Evolutionary conservation across 2,113 vertebrate species (phyloP).

Genomic region (Telmatochromis brichardi): DNA sequence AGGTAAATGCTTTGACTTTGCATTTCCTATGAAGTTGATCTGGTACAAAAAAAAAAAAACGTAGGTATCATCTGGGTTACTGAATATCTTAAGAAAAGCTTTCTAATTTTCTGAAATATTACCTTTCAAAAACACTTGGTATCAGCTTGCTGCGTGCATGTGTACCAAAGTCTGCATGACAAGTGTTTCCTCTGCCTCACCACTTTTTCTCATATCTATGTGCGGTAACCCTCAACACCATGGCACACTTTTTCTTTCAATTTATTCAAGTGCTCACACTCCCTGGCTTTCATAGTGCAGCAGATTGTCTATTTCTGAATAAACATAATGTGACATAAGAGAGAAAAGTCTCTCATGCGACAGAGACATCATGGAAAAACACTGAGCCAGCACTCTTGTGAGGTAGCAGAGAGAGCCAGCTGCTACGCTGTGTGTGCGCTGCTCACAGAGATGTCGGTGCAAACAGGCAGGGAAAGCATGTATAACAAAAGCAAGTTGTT

Average conservation of each 20-base stretch:
- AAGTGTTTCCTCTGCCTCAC: background rate
- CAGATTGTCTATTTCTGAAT: background rate
- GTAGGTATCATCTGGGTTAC: fast-evolving
- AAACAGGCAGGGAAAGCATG: background rate
- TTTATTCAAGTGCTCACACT: background rate
- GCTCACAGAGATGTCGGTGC: background rate
- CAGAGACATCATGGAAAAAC: conserved; percentile 36
- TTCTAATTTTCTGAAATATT: background rate
- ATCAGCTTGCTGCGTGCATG: background rate
- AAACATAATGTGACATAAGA: background rate
- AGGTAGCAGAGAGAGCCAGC: background rate
- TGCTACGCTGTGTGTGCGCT: background rate
- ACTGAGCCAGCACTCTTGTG: background rate
- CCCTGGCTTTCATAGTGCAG: fast-evolving
- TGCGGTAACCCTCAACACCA: background rate
- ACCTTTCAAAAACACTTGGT: background rate
- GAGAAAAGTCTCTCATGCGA: background rate
- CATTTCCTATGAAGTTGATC: background rate
- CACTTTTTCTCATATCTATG: background rate
- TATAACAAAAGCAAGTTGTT: background rate
- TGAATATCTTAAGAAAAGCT: background rate
- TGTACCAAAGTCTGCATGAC: background rate
- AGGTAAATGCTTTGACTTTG: background rate
- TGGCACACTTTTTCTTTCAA: background rate
- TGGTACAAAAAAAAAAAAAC: background rate